These are phyloP conservation scores for Podotricha telesiphe DNA, from an alignment of 2,888 invertebrate species.

Conservation along the genomic window DNA sequence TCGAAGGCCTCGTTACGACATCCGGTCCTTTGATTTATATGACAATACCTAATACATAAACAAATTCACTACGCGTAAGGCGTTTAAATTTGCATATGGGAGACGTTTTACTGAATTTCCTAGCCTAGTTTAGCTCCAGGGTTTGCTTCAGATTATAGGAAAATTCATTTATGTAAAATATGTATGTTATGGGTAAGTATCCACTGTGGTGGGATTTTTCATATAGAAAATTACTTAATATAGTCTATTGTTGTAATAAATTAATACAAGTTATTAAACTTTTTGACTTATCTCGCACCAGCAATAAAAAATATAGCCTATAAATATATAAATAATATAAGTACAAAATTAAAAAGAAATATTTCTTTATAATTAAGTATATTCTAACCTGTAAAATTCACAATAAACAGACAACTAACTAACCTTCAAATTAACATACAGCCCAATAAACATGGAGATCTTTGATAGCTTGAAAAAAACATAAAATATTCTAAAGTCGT, in stretches of 20 bases:
- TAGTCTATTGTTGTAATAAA: too few species aligned
- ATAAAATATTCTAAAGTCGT: slow-evolving; percentile 46
- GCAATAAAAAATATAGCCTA: too few species aligned
- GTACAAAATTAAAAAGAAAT: not conserved
- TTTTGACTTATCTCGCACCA: too few species aligned
- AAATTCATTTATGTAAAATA: too few species aligned
- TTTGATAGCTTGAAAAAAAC: slow-evolving; percentile 42
- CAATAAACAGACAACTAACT: slow-evolving; percentile 11
- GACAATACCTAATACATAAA: slow-evolving; percentile 43
- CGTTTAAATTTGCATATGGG: slow-evolving; percentile 45
- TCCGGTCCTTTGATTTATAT: slow-evolving; percentile 46
- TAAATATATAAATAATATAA: not conserved
- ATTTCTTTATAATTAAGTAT: slow-evolving; percentile 12
- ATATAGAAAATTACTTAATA: too few species aligned
- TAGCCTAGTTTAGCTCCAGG: not conserved
- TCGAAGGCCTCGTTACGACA: slow-evolving; percentile 39
- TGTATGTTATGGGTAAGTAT: too few species aligned
- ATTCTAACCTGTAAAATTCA: slow-evolving; percentile 11
- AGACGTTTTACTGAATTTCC: slow-evolving; percentile 10
- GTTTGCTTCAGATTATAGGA: not conserved
- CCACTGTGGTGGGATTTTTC: too few species aligned
- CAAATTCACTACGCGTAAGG: slow-evolving; percentile 47
- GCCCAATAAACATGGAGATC: slow-evolving; percentile 36
- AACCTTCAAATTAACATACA: slow-evolving; percentile 16
- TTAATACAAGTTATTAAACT: too few species aligned